Conservation (phyloP, 2,113 vertebrate genomes). For the Caranx ignobilis region DNA sequence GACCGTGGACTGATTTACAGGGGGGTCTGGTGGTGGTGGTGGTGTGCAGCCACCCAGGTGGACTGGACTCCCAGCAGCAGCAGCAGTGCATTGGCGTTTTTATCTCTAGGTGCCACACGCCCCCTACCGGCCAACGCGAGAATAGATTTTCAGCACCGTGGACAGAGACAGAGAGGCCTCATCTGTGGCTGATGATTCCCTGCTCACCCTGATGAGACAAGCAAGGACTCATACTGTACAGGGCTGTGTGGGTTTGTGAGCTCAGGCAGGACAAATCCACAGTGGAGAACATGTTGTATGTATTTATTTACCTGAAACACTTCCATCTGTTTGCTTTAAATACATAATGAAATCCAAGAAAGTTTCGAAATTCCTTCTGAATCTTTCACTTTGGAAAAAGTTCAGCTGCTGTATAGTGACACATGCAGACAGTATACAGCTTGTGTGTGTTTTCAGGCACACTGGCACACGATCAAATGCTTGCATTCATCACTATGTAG, state of each 20-base stretch:
- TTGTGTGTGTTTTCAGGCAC: constrained; percentile 1
- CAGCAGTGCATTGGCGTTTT: not conserved
- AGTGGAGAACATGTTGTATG: not conserved
- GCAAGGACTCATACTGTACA: not conserved
- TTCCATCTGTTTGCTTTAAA: constrained; percentile 1
- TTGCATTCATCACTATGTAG: constrained; percentile 29
- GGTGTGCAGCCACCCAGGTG: constrained; percentile 31
- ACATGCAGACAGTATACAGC: not conserved
- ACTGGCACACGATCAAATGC: constrained; percentile 26
- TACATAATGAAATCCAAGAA: constrained; percentile 18
- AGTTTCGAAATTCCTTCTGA: constrained; percentile 20
- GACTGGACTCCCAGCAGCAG: constrained; percentile 14
- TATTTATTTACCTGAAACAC: not conserved
- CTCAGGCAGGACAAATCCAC: not conserved
- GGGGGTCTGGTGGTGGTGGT: constrained; percentile 10
- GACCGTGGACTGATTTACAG: constrained; percentile 23
- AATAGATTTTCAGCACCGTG: constrained; percentile 18
- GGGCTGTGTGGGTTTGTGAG: not conserved
- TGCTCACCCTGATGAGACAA: constrained; percentile 4
- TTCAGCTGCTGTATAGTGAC: not conserved
- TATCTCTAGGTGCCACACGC: constrained; percentile 72
- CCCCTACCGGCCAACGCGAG: constrained; percentile 65
- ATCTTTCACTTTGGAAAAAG: constrained; percentile 20
- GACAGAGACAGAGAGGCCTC: constrained; percentile 45
- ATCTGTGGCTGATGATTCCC: constrained; percentile 16